A percentile compares a stretch with the other conserved stretches of the same genome.
phyloP scores from a whole-genome alignment of 2,797 vertebrate species.

The Anableps anableps region DNA sequence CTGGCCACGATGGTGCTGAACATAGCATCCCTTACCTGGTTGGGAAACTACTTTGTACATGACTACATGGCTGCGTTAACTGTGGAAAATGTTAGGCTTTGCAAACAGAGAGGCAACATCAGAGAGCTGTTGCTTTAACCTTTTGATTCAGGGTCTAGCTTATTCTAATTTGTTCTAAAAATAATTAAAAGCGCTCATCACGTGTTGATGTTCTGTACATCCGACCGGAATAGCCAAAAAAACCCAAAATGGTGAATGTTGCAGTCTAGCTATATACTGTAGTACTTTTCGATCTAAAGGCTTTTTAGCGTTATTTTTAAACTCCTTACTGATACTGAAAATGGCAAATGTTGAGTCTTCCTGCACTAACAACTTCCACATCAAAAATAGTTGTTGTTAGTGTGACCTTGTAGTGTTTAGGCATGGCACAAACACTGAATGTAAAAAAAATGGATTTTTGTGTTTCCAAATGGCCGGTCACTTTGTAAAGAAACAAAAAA shows the following conservation, averaged over 20 bases:
- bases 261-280: no score
- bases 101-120: background rate
- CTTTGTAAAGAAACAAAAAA: no score
- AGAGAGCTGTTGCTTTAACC: background rate
- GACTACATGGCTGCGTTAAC: background rate
- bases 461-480: no score
- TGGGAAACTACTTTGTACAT: background rate
- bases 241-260: no score
- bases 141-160: background rate
- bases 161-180: background rate
- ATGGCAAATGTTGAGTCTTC: background rate
- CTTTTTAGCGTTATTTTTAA: no score
- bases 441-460: no score
- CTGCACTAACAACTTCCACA: background rate
- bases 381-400: background rate
- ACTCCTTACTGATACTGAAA: no score
- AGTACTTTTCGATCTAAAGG: no score
- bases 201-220: no score
- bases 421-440: no score
- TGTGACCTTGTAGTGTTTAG: background rate
- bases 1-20: background rate
- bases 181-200: no score
- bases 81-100: background rate
- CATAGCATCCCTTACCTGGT: background rate
- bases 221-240: no score